These are phyloP conservation scores for Ctenopoma kingsleyae DNA, from an alignment of 2,797 vertebrate genomes.

Conservation along the genomic window DNA sequence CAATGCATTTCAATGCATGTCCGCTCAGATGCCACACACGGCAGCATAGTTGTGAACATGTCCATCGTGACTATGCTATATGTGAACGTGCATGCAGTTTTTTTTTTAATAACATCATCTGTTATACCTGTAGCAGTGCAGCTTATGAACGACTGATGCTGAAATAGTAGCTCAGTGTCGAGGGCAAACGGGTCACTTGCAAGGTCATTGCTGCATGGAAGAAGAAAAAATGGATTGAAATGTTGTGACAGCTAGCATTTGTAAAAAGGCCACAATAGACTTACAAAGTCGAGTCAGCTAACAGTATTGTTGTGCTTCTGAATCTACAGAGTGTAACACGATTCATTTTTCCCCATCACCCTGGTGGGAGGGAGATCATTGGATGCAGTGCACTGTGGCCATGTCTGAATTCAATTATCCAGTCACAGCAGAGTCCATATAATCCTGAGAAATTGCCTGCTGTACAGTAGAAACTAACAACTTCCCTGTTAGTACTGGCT, in stretches of 20 bases:
- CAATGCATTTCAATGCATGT: conserved; percentile 70
- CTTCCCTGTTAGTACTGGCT: conserved; percentile 60
- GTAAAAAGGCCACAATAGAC: conserved; percentile 55
- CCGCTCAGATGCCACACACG: conserved; percentile 30
- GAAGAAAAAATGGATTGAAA: conserved; percentile 30
- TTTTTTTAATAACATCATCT: neutral
- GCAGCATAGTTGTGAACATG: conserved; percentile 5
- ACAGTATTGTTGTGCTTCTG: conserved; percentile 57
- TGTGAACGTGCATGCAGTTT: neutral
- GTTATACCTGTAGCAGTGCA: neutral
- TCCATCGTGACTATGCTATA: conserved; percentile 11
- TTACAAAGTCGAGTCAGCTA: conserved; percentile 52
- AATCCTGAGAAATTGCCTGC: conserved; percentile 78
- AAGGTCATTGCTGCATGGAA: conserved; percentile 23
- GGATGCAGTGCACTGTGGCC: conserved; percentile 74
- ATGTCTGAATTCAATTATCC: conserved; percentile 80
- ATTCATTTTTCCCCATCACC: conserved; percentile 64
- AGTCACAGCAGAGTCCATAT: conserved; percentile 76
- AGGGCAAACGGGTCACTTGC: conserved; percentile 30
- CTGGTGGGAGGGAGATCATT: conserved; percentile 74
- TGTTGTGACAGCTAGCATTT: conserved; percentile 51
- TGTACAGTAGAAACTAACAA: conserved; percentile 67
- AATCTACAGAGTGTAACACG: conserved; percentile 60
- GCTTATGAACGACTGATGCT: neutral
- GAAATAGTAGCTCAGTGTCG: conserved; percentile 2